A percentile compares a stretch with the other conserved stretches of the same genome.
Conservation (phyloP, 1,140 invertebrate species). For the Nixonia krombeini region DNA sequence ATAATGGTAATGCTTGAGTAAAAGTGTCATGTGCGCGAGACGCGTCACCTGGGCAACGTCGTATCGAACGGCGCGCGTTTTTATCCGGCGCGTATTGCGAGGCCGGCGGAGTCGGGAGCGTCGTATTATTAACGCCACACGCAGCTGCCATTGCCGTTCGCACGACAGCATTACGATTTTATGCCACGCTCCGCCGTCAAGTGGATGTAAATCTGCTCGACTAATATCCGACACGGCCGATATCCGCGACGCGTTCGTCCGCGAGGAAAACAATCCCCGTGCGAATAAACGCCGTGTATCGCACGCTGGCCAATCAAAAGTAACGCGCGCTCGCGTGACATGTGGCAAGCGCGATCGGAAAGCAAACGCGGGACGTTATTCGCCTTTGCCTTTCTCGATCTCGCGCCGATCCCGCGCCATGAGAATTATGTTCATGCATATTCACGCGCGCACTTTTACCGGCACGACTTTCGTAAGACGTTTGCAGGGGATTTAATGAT, state of each 20-base stretch:
- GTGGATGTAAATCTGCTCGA: constrained; percentile 40
- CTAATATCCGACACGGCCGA: no score
- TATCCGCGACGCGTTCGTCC: constrained; percentile 34
- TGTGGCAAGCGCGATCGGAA: no score
- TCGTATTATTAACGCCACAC: constrained; percentile 21
- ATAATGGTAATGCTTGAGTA: not conserved
- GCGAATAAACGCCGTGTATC: no score
- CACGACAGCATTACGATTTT: constrained; percentile 26
- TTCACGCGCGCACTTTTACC: constrained; percentile 22
- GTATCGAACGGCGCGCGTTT: constrained; percentile 2
- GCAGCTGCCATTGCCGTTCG: constrained; percentile 17
- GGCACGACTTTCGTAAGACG: constrained; percentile 16
- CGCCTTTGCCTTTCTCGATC: no score
- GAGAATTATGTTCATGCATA: constrained; percentile 30
- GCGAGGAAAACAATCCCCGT: constrained; percentile 5
- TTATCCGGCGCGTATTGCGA: not conserved
- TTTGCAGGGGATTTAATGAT: constrained; percentile 15
- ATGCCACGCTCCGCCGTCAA: constrained; percentile 19
- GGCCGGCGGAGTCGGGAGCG: no score
- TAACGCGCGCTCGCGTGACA: no score
- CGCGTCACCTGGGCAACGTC: constrained; percentile 6
- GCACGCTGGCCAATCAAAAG: no score
- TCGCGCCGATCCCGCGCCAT: no score
- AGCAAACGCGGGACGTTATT: no score
- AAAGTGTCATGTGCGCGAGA: constrained; percentile 3